Evolutionary conservation across 2,113 vertebrate genomes (phyloP).

Genomic region (Colossoma macropomum): DNA sequence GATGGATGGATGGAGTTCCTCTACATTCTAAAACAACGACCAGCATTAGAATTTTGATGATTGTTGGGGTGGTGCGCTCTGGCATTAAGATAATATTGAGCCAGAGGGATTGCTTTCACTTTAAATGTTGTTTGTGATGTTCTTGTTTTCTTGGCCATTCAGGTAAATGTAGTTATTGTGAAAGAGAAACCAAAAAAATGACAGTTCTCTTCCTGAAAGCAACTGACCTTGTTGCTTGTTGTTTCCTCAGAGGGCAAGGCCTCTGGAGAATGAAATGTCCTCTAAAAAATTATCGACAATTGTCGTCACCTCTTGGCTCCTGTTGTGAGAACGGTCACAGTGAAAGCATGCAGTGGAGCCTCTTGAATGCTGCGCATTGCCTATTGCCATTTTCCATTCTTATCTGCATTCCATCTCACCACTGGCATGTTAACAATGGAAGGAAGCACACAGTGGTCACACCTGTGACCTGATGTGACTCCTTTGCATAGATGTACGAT

Average conservation of each 20-base stretch:
- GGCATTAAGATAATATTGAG: not conserved
- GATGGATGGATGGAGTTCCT: too few relatives aligned
- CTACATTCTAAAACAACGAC: not conserved
- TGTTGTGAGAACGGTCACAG: slow-evolving; percentile 53
- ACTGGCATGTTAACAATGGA: slow-evolving; percentile 23
- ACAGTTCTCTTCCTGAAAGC: not conserved
- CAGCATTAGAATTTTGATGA: not conserved
- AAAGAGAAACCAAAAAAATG: slow-evolving; percentile 3
- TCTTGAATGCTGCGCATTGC: slow-evolving; percentile 21
- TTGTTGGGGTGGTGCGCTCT: not conserved
- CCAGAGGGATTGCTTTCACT: not conserved
- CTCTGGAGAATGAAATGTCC: slow-evolving; percentile 7
- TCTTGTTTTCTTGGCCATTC: not conserved
- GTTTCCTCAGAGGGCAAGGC: not conserved
- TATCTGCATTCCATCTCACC: slow-evolving; percentile 30
- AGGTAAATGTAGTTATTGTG: not conserved
- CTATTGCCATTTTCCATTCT: slow-evolving; percentile 27
- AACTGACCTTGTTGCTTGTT: not conserved
- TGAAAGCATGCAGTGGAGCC: not conserved
- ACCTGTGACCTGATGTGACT: slow-evolving; percentile 10
- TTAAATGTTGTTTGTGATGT: not conserved
- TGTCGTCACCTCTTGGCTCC: slow-evolving; percentile 31
- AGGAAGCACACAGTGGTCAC: slow-evolving; percentile 5
- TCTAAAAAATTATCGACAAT: not conserved
- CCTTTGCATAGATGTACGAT: not conserved